phyloP scores from a whole-genome alignment of 2,888 invertebrate genomes.

The Melanargia galathea region DNA sequence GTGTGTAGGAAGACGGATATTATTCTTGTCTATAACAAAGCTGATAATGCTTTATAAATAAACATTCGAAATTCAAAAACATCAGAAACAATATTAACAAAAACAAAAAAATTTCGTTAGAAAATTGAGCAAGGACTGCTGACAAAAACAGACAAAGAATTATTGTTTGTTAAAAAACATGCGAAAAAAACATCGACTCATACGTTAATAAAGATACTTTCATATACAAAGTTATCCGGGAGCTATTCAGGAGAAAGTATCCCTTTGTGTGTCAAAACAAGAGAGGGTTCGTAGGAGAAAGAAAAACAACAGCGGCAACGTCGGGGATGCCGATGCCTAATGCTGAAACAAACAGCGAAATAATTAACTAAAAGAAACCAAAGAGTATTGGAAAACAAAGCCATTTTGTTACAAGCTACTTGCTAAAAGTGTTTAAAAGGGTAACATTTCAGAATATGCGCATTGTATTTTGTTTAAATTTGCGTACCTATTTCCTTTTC shows the following conservation, averaged over 20 bases:
- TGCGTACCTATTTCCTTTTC: too few species aligned
- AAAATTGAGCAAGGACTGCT: background rate
- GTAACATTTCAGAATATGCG: background rate
- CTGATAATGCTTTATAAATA: background rate
- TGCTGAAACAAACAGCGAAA: constrained; percentile 38
- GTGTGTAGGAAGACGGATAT: constrained; percentile 2
- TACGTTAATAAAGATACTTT: constrained; percentile 11
- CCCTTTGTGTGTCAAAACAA: constrained; percentile 54
- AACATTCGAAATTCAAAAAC: background rate
- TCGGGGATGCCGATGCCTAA: constrained; percentile 57
- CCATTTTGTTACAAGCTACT: constrained; percentile 4
- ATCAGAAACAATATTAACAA: too few species aligned
- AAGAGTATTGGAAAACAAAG: constrained; percentile 13
- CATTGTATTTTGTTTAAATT: background rate
- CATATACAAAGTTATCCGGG: constrained; percentile 21
- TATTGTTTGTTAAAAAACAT: background rate
- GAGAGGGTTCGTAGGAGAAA: constrained; percentile 23
- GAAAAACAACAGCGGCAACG: constrained; percentile 37
- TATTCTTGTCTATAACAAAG: background rate
- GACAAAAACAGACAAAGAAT: background rate
- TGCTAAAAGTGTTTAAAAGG: background rate
- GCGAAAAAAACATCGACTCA: background rate
- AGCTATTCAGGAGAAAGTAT: constrained; percentile 42
- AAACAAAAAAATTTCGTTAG: background rate
- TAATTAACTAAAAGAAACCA: constrained; percentile 29